These are phyloP conservation scores for Percina caprodes DNA, from an alignment of 2,113 vertebrate species.

Conservation along the genomic window DNA sequence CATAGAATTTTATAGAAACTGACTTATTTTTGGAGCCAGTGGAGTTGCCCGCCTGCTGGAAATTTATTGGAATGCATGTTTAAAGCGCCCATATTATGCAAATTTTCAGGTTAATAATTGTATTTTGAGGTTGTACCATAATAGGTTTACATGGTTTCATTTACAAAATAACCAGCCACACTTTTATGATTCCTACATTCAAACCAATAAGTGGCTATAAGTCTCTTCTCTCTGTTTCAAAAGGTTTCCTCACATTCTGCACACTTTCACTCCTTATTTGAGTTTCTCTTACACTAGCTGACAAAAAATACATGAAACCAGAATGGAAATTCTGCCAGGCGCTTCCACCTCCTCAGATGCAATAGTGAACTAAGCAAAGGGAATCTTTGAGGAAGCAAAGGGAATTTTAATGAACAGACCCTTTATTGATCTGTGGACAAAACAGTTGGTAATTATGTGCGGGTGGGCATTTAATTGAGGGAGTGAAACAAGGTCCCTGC, in stretches of 20 bases:
- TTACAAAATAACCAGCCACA: constrained; percentile 24
- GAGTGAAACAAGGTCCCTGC: constrained; percentile 75
- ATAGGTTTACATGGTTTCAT: too few relatives aligned
- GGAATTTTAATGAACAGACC: constrained; percentile 84
- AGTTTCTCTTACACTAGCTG: constrained; percentile 41
- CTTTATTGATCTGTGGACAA: constrained; percentile 86
- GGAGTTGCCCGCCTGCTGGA: too few relatives aligned
- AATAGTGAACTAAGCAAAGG: constrained; percentile 64
- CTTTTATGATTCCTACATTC: constrained; percentile 30
- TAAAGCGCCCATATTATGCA: too few relatives aligned
- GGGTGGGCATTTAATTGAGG: constrained; percentile 83
- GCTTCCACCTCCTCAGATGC: constrained; percentile 50
- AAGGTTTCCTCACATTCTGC: constrained; percentile 38
- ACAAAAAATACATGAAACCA: constrained; percentile 44
- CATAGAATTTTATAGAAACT: too few relatives aligned
- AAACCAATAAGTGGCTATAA: constrained; percentile 46
- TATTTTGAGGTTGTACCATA: too few relatives aligned
- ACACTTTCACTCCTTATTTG: constrained; percentile 43
- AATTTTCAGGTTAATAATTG: too few relatives aligned
- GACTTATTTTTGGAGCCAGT: too few relatives aligned
- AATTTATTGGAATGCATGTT: too few relatives aligned
- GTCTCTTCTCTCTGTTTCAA: constrained; percentile 46
- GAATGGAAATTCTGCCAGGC: constrained; percentile 59
- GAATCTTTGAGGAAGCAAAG: constrained; percentile 74
- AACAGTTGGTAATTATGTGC: constrained; percentile 86